Conservation (phyloP, 92 coral and sea anemone species). For the Phenganax stokvisi region DNA sequence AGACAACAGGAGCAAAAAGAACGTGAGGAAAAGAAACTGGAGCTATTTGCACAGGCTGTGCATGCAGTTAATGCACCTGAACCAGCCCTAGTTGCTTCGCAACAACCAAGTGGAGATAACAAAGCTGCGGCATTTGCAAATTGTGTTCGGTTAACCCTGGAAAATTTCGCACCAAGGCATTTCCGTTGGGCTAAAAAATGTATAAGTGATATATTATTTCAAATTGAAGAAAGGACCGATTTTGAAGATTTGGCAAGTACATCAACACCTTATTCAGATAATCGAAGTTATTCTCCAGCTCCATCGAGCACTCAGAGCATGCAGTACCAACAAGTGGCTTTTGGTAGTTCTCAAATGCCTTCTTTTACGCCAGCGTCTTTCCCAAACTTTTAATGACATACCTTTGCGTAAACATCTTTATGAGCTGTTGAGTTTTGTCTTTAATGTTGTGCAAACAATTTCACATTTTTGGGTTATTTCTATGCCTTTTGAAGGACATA, state of each 20-base stretch:
- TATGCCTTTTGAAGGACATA: too few species aligned
- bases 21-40: constrained; percentile 43
- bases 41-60: constrained; percentile 51
- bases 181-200: constrained; percentile 44
- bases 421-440: too few species aligned
- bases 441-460: too few species aligned
- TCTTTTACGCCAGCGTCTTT: too few species aligned
- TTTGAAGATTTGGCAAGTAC: neutral
- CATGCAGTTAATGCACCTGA: constrained; percentile 41
- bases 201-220: constrained; percentile 41
- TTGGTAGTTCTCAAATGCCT: too few species aligned
- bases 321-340: neutral
- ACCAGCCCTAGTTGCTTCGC: neutral
- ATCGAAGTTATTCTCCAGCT: neutral
- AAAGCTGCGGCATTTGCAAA: constrained; percentile 42
- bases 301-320: neutral
- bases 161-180: constrained; percentile 21
- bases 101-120: constrained; percentile 1
- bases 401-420: too few species aligned
- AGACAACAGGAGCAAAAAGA: neutral
- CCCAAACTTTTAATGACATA: too few species aligned
- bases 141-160: constrained; percentile 38
- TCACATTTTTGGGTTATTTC: too few species aligned
- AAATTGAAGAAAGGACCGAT: constrained; percentile 14
- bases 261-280: neutral